Evolutionary conservation across 1,140 invertebrate genomes (phyloP), one percentile per base, ranked within the genome.

Genomic region (Pseudomyrmex dendroicus): DNA sequence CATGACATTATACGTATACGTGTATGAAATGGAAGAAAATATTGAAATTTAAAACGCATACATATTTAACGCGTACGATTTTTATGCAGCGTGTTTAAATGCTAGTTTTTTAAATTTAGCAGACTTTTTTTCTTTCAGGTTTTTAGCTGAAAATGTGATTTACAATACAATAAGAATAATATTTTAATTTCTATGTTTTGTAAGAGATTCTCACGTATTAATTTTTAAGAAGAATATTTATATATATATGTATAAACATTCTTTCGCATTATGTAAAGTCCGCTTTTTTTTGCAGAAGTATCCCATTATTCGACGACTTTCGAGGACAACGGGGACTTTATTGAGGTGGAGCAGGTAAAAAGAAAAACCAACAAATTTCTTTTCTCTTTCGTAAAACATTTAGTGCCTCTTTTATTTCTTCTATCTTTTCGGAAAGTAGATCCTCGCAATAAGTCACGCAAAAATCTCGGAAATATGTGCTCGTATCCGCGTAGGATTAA

Each of bases 281-380:
- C 54, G 48, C 72, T 35, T 48, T 61, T 52, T 64, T 8, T 15
- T 84, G 2, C 94, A 96, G 95, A 95, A 52, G 94, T 94, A 25
- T 92, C 95, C 2, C 95, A 96, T 88, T 94, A 94, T 77, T 95
- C 95, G 13, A 92, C 93, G 66, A 91, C 94, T 73, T 88, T 96
- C 3, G 93, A 93, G 78, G 94, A 95, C 22, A 92, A 85, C 61
- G 94, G 93, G 46, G 95, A 95, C 62, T 82, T 95, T 22, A 94
- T 96, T 20, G 91, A 92, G 35, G 95, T 96, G 3, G 95, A 96
- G 89, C 94, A 96, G 95, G 96, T 96, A 93, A 94, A 89, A 70
- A 50, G 12, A 35, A 35, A 35, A 35, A 35, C 25, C 25, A 35
- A 35, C 35, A 35, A 35, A 35, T 7, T 61, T 84, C 63, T 20